A percentile compares a stretch with the other conserved stretches of the same genome.
Evolutionary conservation across 1,140 invertebrate genomes (phyloP).

Genomic region (Adelges cooleyi): DNA sequence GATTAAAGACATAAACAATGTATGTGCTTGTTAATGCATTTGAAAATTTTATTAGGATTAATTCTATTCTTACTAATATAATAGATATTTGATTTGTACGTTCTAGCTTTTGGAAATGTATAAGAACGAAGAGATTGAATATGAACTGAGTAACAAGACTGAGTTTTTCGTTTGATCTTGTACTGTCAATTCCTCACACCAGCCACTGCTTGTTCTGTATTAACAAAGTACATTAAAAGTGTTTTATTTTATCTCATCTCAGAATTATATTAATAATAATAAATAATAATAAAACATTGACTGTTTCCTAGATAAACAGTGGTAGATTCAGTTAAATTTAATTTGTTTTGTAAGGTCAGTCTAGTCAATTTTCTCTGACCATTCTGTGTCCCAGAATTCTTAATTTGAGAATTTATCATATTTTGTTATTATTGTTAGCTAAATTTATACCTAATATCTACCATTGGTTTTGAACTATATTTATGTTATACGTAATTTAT

Average conservation of each 20-base stretch:
- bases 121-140: conserved; percentile 87
- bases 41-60: not conserved
- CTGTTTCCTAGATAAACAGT: not conserved
- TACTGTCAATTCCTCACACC: too few species aligned
- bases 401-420: too few species aligned
- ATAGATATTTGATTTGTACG: conserved; percentile 22
- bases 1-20: conserved; percentile 80
- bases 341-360: conserved; percentile 4
- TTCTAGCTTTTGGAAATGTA: conserved; percentile 86
- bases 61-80: conserved; percentile 26
- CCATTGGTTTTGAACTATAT: conserved; percentile 8
- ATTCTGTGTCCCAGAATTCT: not conserved
- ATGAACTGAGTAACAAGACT: conserved; percentile 75
- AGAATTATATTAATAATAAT: not conserved
- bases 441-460: not conserved
- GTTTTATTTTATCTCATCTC: not conserved
- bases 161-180: conserved; percentile 72
- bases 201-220: not conserved
- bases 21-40: conserved; percentile 41
- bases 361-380: conserved; percentile 23
- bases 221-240: not conserved
- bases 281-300: not conserved
- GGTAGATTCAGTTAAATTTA: not conserved
- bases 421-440: conserved; percentile 1
- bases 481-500: not conserved